Evolutionary conservation across 1,140 invertebrate genomes (phyloP).

Genomic region (Sipha flava): DNA sequence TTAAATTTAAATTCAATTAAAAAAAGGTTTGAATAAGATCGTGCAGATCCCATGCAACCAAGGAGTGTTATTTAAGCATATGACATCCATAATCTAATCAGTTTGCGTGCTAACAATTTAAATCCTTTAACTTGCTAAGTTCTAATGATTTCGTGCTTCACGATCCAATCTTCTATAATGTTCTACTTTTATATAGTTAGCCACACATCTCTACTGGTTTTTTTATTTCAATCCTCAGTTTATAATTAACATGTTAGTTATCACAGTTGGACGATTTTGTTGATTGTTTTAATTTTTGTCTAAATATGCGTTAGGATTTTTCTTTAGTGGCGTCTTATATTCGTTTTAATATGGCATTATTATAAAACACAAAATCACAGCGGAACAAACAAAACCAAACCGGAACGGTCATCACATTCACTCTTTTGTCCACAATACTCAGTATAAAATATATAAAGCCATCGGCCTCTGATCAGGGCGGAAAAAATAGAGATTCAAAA

Average conservation of each 20-base stretch:
- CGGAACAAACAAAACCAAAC: slow-evolving; percentile 22
- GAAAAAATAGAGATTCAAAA: not conserved
- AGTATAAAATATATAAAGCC: not conserved
- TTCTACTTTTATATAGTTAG: not conserved
- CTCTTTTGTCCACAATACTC: slow-evolving; percentile 18
- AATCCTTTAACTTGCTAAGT: not conserved
- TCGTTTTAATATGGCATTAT: slow-evolving; percentile 11
- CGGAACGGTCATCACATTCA: slow-evolving; percentile 27
- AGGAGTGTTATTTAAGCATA: not conserved
- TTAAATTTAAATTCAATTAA: not conserved
- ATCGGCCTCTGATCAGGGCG: not conserved
- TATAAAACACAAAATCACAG: not conserved
- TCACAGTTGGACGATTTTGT: slow-evolving; percentile 3
- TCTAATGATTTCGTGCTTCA: not conserved
- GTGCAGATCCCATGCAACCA: not conserved
- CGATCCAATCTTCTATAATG: not conserved
- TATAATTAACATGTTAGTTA: not conserved
- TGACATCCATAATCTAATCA: not conserved
- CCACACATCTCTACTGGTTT: not conserved
- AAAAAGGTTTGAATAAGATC: not conserved
- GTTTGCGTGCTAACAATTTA: not conserved
- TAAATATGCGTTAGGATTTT: not conserved
- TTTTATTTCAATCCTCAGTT: not conserved
- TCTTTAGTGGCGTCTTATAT: not conserved
- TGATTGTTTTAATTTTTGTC: not conserved